phyloP scores from a whole-genome alignment of 2,113 vertebrate genomes.

The Lagenorhynchus albirostris region DNA sequence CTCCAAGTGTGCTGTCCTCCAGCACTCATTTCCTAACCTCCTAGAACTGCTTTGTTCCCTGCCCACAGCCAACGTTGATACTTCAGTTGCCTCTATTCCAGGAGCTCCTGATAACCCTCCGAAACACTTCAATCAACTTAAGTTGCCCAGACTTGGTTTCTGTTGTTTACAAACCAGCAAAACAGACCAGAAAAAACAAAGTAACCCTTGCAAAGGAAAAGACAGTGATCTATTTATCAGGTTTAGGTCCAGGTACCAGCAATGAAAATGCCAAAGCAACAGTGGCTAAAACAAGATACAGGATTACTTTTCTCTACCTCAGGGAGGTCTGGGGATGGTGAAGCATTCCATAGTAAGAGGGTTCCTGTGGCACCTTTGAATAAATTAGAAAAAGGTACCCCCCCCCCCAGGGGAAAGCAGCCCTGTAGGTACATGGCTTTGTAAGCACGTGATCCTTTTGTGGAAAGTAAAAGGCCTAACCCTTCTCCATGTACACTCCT shows the following conservation, averaged over 20 bases:
- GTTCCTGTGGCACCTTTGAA: background rate
- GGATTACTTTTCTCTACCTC: background rate
- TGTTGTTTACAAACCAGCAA: background rate
- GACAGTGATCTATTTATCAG: background rate
- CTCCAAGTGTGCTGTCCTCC: fast-evolving
- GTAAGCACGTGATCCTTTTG: background rate
- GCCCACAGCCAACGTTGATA: background rate
- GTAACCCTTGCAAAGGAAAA: background rate
- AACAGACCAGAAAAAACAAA: background rate
- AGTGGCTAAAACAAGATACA: background rate
- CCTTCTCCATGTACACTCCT: background rate
- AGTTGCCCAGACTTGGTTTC: background rate
- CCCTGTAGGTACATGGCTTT: background rate
- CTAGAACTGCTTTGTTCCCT: background rate
- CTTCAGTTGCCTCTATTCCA: background rate
- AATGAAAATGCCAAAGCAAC: background rate
- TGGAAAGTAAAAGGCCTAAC: background rate
- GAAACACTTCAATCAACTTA: background rate
- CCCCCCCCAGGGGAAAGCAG: background rate
- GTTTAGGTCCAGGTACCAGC: background rate
- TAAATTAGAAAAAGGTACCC: background rate
- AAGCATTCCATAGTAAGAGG: fast-evolving
- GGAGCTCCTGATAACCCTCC: background rate
- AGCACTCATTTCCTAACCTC: background rate
- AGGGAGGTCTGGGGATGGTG: background rate